Evolutionary conservation across 2,113 vertebrate species (phyloP).

Genomic region (Taxidea taxus): DNA sequence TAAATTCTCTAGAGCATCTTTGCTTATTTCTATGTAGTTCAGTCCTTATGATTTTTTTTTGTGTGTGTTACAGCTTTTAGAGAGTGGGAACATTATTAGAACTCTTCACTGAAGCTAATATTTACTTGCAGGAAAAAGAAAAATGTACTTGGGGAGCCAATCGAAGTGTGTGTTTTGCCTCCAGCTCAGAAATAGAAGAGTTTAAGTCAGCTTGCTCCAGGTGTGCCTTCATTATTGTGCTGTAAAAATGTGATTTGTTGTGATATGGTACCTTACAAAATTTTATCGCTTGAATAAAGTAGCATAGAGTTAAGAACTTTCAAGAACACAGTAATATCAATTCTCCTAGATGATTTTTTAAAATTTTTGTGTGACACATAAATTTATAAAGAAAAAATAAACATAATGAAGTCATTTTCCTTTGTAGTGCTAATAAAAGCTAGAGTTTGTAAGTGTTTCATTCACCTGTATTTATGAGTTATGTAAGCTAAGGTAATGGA

Average conservation of each 20-base stretch:
- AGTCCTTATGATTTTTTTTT: slow-evolving; percentile 90
- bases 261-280: not conserved
- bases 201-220: not conserved
- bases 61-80: slow-evolving; percentile 84
- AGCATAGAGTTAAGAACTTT: not conserved
- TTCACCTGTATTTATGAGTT: not conserved
- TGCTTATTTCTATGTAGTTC: slow-evolving; percentile 91
- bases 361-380: not conserved
- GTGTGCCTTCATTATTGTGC: not conserved
- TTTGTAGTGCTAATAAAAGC: not conserved
- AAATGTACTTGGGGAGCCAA: slow-evolving; percentile 80
- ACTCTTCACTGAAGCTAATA: slow-evolving; percentile 79
- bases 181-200: not conserved
- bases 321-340: not conserved
- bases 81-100: slow-evolving; percentile 86
- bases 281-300: not conserved
- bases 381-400: not conserved
- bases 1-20: slow-evolving; percentile 88
- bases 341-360: not conserved
- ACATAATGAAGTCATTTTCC: not conserved
- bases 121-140: slow-evolving; percentile 73
- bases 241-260: not conserved
- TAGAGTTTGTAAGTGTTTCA: not conserved
- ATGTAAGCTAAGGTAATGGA: not conserved
- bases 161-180: slow-evolving; percentile 56